These are phyloP conservation scores for Tetrapedia diversipes DNA, from an alignment of 2,888 invertebrate genomes.

Conservation along the genomic window DNA sequence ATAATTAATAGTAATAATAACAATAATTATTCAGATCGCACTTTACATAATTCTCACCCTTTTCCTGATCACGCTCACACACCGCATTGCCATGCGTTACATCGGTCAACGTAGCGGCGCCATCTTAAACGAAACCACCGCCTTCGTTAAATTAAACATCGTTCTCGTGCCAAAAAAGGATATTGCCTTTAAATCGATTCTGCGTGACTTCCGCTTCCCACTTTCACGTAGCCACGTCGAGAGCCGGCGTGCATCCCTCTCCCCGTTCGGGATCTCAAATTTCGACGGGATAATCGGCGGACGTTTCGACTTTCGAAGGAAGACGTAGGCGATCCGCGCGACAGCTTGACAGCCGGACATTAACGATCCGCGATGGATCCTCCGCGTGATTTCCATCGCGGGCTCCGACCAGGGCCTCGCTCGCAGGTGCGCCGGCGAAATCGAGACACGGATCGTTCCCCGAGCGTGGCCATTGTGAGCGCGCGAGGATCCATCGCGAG, in stretches of 20 bases:
- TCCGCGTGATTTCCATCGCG: slow-evolving; percentile 73
- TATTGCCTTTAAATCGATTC: not conserved
- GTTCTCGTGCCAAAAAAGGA: no score
- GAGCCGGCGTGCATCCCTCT: not conserved
- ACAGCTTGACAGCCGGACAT: slow-evolving; percentile 80
- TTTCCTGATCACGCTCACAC: no score
- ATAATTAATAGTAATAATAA: no score
- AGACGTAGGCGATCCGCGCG: slow-evolving; percentile 79
- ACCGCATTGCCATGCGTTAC: not conserved
- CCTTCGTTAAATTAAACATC: not conserved
- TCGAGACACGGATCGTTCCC: slow-evolving; percentile 60
- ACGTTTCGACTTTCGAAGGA: slow-evolving; percentile 66
- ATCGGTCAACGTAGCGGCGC: not conserved
- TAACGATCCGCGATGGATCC: slow-evolving; percentile 76
- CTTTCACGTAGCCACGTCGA: not conserved
- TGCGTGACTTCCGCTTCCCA: slow-evolving; percentile 3
- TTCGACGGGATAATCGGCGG: slow-evolving; percentile 53
- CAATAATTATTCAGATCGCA: no score
- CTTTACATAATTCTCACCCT: no score
- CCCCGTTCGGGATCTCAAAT: slow-evolving; percentile 35
- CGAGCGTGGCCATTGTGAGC: slow-evolving; percentile 38
- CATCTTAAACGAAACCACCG: not conserved
- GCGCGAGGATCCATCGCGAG: slow-evolving; percentile 24
- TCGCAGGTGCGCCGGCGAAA: slow-evolving; percentile 56
- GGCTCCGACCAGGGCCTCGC: slow-evolving; percentile 38